Conservation (phyloP, 2,113 vertebrate species). For the Halcyon malimbica region DNA sequence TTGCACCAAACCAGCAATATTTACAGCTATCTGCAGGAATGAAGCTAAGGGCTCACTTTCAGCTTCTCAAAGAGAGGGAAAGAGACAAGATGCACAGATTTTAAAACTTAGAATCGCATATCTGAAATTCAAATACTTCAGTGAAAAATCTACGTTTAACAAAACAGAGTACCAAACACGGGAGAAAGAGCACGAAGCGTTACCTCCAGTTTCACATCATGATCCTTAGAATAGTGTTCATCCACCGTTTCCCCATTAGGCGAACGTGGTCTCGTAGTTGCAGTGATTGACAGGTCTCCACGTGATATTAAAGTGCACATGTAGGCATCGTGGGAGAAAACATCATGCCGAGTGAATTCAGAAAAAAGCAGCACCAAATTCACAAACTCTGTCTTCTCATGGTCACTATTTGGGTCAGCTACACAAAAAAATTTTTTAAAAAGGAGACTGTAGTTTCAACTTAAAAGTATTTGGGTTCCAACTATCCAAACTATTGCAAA, state of each 20-base stretch:
- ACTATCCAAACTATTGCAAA: background rate
- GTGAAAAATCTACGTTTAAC: background rate
- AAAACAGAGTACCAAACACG: background rate
- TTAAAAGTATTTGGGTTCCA: background rate
- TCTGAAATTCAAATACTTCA: background rate
- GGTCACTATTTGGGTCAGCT: constrained; percentile 78
- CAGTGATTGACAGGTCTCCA: constrained; percentile 69
- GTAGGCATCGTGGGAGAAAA: constrained; percentile 80
- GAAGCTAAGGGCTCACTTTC: background rate
- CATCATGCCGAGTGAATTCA: constrained; percentile 78
- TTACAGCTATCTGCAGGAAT: background rate
- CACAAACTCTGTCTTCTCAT: constrained; percentile 79
- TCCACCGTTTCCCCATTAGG: constrained; percentile 61
- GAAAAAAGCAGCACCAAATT: constrained; percentile 82
- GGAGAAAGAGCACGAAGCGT: background rate
- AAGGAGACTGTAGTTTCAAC: background rate
- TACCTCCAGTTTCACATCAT: constrained; percentile 74
- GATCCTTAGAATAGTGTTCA: constrained; percentile 68
- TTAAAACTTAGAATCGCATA: rapidly evolving
- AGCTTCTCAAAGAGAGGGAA: background rate
- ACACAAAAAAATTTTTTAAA: background rate
- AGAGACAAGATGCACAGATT: background rate
- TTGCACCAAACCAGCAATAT: background rate
- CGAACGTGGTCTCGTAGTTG: constrained; percentile 48
- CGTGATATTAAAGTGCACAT: constrained; percentile 83